Evolutionary conservation across 2,113 vertebrate genomes (phyloP).

Genomic region (Electrona antarctica): DNA sequence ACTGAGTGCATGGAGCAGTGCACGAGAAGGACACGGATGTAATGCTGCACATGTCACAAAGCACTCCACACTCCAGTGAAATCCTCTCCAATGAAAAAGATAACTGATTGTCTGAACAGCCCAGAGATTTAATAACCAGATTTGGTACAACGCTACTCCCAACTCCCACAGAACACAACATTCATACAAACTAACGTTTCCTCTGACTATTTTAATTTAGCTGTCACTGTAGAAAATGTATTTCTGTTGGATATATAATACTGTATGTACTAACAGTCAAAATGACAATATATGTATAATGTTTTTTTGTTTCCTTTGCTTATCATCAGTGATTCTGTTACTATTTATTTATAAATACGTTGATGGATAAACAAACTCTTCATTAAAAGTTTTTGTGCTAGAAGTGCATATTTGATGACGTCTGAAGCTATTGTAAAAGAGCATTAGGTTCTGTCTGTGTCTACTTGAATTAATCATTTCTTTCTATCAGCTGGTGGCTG

Average conservation of each 20-base stretch:
- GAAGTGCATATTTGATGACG: slow-evolving; percentile 51
- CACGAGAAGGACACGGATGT: not conserved
- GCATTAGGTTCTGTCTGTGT: not conserved
- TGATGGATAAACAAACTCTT: slow-evolving; percentile 13
- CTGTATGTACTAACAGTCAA: slow-evolving; percentile 59
- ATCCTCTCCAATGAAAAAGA: not conserved
- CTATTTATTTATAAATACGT: slow-evolving; percentile 71
- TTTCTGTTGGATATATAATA: slow-evolving; percentile 5
- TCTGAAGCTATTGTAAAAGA: slow-evolving; percentile 22
- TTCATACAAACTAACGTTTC: slow-evolving; percentile 7
- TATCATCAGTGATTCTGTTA: slow-evolving; percentile 54
- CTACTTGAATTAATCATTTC: too few species aligned
- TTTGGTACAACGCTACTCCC: slow-evolving; percentile 7
- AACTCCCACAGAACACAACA: slow-evolving; percentile 12
- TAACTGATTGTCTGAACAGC: not conserved
- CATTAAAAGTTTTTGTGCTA: slow-evolving; percentile 52
- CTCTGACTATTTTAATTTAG: slow-evolving; percentile 10
- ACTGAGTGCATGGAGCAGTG: not conserved
- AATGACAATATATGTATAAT: slow-evolving; percentile 49
- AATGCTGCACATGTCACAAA: not conserved
- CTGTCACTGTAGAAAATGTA: not conserved
- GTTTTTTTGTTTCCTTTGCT: slow-evolving; percentile 19
- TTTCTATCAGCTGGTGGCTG: not conserved
- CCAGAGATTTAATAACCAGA: not conserved
- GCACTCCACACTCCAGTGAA: not conserved